Evolutionary conservation across 1,140 invertebrate genomes (phyloP), one percentile per base, ranked within the genome.

Genomic region (Ostrea denselamellosa): DNA sequence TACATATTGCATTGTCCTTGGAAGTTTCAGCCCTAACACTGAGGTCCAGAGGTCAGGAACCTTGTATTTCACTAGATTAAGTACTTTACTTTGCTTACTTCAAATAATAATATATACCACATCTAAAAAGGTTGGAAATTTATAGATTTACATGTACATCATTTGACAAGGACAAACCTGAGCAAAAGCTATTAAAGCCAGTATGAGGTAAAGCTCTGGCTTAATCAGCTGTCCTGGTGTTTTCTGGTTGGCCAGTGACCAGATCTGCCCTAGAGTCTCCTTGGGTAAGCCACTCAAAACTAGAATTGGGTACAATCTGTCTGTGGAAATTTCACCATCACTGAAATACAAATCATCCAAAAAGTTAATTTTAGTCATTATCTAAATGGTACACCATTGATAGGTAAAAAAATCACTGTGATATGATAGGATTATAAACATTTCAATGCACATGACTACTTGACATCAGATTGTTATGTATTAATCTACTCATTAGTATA

Each of bases 141-240:
- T 81, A 22, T 22, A 34, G 22, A 10, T 81, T 12, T 28, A 25
- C n/a, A 25, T 51, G 34, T 52, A 83, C 81, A 51, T 25, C 12
- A 22, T 25, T 12, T 0, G 14, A 81, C 25, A 81, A 25, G 22
- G 25, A 86, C 86, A 88, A 86, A 94, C 96, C 94, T 97, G 96
- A 44, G 96, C 96, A 0, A 97, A 93, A 19, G 96, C 96, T 44
- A 97, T 96, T 8, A 97, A 92, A 22, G 96, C 96, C 71, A 97
- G 93, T 44, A 96, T 94, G 5, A 96, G 93, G 90, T 96, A 96
- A 5, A 97, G 93, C 91, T 97, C 96, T 89, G 96, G 94, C 87
- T 96, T 95, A 0, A 95, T 96, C n/a, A 97, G 94, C 71, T 96
- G 95, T 8, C 96, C 96, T 22, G 96, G 95, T 51, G 96, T 95